Conservation (phyloP, 1,140 invertebrate species). For the Drosophila serrata region DNA sequence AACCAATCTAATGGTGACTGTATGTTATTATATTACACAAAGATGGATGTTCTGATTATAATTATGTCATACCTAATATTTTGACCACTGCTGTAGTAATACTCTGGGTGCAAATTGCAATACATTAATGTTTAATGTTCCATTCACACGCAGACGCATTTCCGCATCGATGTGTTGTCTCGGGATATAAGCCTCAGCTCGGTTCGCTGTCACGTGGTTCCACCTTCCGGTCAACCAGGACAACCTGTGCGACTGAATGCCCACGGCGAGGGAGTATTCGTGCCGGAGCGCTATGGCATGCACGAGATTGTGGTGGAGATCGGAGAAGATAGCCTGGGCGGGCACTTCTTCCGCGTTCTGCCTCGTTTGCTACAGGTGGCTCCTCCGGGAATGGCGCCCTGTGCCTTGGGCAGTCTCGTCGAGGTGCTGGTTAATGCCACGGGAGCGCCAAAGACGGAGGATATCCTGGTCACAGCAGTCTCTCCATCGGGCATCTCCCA, state of each 20-base stretch:
- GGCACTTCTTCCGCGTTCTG: slow-evolving; percentile 94
- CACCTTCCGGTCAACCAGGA: slow-evolving; percentile 88
- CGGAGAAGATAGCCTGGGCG: slow-evolving; percentile 87
- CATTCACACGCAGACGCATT: slow-evolving; percentile 89
- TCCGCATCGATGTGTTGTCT: slow-evolving; percentile 92
- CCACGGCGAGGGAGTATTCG: slow-evolving; percentile 92
- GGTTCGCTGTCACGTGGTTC: slow-evolving; percentile 93
- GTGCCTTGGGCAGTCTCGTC: slow-evolving; percentile 96
- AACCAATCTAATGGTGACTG: neutral
- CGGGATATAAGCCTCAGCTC: slow-evolving; percentile 92
- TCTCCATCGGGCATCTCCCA: slow-evolving; percentile 93
- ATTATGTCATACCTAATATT: neutral
- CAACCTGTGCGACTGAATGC: slow-evolving; percentile 89
- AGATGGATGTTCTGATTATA: neutral
- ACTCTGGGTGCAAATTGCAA: neutral
- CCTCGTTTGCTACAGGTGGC: slow-evolving; percentile 94
- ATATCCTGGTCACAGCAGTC: slow-evolving; percentile 94
- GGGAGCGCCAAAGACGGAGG: slow-evolving; percentile 92
- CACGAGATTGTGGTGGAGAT: slow-evolving; percentile 91
- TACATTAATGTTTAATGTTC: slow-evolving; percentile 66
- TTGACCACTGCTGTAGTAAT: slow-evolving; percentile 11
- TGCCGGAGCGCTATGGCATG: slow-evolving; percentile 96
- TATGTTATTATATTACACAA: neutral
- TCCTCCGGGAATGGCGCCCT: slow-evolving; percentile 96
- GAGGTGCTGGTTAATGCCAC: slow-evolving; percentile 97